Conservation (phyloP, 2,888 invertebrate species). For the Cyrtodaria siliqua region DNA sequence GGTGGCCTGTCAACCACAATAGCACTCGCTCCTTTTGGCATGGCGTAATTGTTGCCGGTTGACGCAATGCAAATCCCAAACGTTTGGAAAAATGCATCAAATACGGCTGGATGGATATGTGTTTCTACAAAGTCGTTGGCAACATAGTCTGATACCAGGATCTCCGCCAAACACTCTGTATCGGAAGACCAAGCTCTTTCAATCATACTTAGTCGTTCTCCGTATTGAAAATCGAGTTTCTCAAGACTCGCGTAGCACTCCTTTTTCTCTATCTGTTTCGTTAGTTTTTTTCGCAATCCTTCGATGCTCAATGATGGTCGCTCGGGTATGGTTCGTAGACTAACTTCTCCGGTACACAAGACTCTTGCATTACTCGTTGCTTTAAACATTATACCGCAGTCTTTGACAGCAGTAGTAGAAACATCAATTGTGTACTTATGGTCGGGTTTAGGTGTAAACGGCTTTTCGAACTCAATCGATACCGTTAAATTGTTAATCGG, state of each 20-base stretch:
- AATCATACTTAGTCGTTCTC: constrained; percentile 29
- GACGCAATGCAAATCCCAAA: constrained; percentile 38
- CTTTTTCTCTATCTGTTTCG: neutral
- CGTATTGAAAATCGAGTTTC: constrained; percentile 38
- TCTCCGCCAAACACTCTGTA: too few relatives aligned
- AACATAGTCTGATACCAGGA: constrained; percentile 53
- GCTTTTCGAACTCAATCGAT: constrained; percentile 15
- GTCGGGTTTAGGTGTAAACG: constrained; percentile 5
- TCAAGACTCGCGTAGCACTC: constrained; percentile 36
- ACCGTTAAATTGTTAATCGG: constrained; percentile 4
- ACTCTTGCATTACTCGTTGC: neutral
- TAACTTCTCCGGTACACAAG: constrained; percentile 2
- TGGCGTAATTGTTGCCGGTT: constrained; percentile 13
- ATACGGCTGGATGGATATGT: constrained; percentile 62
- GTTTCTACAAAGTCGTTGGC: constrained; percentile 44
- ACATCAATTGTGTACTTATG: neutral
- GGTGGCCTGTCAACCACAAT: constrained; percentile 40
- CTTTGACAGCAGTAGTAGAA: neutral
- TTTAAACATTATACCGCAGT: neutral
- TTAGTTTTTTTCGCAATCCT: constrained; percentile 18
- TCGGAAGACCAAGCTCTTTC: constrained; percentile 26
- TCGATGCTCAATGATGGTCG: constrained; percentile 13
- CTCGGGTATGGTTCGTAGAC: neutral
- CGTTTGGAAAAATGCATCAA: constrained; percentile 66
- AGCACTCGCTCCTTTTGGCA: constrained; percentile 52